Evolutionary conservation across 2,888 invertebrate species (phyloP).

Genomic region (Drosophila glabriapex): DNA sequence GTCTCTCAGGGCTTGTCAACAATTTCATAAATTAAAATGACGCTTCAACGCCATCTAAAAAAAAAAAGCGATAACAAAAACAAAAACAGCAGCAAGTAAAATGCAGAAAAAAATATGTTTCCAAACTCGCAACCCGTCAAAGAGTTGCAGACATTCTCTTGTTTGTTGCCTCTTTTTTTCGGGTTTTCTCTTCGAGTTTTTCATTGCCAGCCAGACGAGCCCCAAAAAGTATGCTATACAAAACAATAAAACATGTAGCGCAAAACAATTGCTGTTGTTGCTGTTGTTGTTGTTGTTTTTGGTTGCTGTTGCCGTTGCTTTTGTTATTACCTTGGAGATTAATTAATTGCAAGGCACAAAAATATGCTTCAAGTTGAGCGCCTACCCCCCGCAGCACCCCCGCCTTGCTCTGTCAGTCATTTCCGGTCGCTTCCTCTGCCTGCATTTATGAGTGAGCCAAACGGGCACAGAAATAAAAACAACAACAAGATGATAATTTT

Average conservation of each 20-base stretch:
- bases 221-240: constrained; percentile 44
- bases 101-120: constrained; percentile 22
- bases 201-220: constrained; percentile 40
- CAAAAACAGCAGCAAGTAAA: background rate
- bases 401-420: constrained; percentile 69
- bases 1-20: constrained; percentile 37
- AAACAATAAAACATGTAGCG: constrained; percentile 71
- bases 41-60: constrained; percentile 45
- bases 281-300: constrained; percentile 24
- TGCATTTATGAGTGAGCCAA: constrained; percentile 65
- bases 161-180: constrained; percentile 29
- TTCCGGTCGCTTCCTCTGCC: constrained; percentile 55
- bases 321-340: constrained; percentile 82
- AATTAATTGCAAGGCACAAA: constrained; percentile 78
- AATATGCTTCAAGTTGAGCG: constrained; percentile 75
- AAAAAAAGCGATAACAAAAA: background rate
- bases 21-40: constrained; percentile 74
- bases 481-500: constrained; percentile 78
- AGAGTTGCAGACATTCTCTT: constrained; percentile 48
- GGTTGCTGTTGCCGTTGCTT: constrained; percentile 31
- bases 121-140: constrained; percentile 40
- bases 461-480: constrained; percentile 31
- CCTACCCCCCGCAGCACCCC: background rate
- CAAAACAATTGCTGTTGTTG: constrained; percentile 68
- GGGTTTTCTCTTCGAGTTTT: constrained; percentile 11